A percentile compares a stretch with the other conserved stretches of the same genome.
Conservation (phyloP, 2,113 vertebrate species). For the Scartelaos histophorus region DNA sequence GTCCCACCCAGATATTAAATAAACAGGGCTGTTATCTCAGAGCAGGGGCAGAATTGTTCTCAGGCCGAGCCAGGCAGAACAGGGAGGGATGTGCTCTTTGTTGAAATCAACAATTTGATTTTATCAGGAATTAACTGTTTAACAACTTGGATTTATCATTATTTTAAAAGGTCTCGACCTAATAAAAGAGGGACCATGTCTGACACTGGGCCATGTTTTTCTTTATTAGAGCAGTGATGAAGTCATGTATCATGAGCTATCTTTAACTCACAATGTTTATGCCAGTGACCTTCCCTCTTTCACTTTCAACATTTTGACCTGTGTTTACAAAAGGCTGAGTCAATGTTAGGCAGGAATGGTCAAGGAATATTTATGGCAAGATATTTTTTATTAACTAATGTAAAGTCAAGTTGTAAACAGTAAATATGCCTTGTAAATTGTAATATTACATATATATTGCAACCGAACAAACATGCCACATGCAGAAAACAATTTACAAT, state of each 20-base stretch:
- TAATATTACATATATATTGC: neutral
- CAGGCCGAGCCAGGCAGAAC: constrained; percentile 26
- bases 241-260: neutral
- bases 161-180: neutral
- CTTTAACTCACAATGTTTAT: neutral
- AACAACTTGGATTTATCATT: neutral
- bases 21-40: constrained; percentile 40
- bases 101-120: neutral
- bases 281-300: neutral
- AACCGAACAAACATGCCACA: constrained; percentile 2
- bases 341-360: neutral
- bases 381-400: neutral
- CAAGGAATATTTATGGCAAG: neutral
- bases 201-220: neutral
- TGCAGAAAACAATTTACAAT: neutral
- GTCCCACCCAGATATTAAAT: constrained; percentile 33
- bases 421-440: neutral
- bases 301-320: neutral
- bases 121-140: constrained; percentile 4
- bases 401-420: constrained; percentile 1
- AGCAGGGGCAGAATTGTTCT: constrained; percentile 37
- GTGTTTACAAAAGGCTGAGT: no score
- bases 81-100: constrained; percentile 12
- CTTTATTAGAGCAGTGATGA: neutral
- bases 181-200: neutral